These are phyloP conservation scores for Tragopan temminckii DNA, from an alignment of 2,797 vertebrate species.

Conservation along the genomic window DNA sequence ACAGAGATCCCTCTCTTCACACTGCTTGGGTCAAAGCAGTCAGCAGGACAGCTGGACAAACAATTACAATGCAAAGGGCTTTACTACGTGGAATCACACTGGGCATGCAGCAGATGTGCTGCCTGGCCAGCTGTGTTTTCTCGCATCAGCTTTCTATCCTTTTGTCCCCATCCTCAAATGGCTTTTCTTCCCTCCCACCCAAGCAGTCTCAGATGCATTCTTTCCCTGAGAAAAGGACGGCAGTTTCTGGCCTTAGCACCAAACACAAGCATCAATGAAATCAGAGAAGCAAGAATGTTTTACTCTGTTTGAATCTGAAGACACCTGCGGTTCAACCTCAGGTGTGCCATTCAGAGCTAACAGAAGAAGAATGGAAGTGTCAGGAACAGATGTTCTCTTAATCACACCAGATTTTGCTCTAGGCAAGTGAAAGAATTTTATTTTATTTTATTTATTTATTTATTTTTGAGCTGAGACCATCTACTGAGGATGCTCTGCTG, in stretches of 20 bases:
- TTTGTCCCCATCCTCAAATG: not conserved
- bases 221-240: not conserved
- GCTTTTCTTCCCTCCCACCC: not conserved
- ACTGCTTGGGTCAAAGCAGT: not conserved
- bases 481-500: not conserved
- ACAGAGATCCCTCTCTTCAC: not conserved
- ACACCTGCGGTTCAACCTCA: constrained; percentile 31
- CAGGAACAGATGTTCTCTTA: not conserved
- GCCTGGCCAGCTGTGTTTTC: not conserved
- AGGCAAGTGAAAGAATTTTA: not conserved
- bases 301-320: not conserved
- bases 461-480: not conserved
- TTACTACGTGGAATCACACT: not conserved
- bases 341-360: not conserved
- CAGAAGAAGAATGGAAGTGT: not conserved
- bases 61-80: not conserved
- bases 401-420: not conserved
- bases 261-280: not conserved
- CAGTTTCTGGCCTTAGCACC: not conserved
- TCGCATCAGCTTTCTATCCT: not conserved
- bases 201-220: not conserved
- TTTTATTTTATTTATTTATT: no score
- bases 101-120: not conserved
- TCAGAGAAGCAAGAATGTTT: constrained; percentile 25
- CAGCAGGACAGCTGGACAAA: not conserved